Base-by-base conservation (phyloP, 1,140 invertebrate species). In the Ceratina australensis region DNA sequence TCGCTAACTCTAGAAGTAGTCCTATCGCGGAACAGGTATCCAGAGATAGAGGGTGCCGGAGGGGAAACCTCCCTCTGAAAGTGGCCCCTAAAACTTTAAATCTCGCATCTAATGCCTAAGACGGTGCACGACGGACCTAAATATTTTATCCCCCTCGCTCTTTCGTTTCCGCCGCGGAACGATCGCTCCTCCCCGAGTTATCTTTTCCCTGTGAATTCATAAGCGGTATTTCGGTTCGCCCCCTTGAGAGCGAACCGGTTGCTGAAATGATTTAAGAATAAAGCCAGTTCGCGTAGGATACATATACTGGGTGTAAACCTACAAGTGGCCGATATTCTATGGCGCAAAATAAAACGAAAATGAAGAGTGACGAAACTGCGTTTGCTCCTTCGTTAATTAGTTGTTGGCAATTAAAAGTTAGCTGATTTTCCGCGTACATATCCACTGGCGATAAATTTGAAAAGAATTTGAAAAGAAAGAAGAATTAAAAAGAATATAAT, bases 31-130 rank as follows among this genome's bases (percentile, higher is more conserved):
- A 71, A 66, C 60, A 78, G 63, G 47, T 28, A 69, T 65, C 54
- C 72, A 20, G 59, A 83, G 81, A 82, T 78, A 80, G 72, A 80
- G 28, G 57, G 3, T 33, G 78, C 77, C 79, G 59, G 57, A 54
- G 64, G 79, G 79, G 60, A 65, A 74, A 24, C 16, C 66, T 42
- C 65, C 47, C 50, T 49, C 52, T 22, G 57, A 80, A 82, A 86
- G 81, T 85, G 77, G 20, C 77, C 65, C 52, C 81, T 81, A 80
- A 86, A 86, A 86, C 83, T 86, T 83, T 66, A 79, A 86, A 85
- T 83, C 83, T 86, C 79, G 63, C 59, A 84, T 83, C 81, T 78
- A 63, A 33, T 66, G 71, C 73, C 69, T 69, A 75, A 79, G 63
- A 81, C 42, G 56, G 26, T 49, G 52, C 73, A 15, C 57, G 20